Conservation (phyloP, 2,888 invertebrate species). For the Clitarchus hookeri region DNA sequence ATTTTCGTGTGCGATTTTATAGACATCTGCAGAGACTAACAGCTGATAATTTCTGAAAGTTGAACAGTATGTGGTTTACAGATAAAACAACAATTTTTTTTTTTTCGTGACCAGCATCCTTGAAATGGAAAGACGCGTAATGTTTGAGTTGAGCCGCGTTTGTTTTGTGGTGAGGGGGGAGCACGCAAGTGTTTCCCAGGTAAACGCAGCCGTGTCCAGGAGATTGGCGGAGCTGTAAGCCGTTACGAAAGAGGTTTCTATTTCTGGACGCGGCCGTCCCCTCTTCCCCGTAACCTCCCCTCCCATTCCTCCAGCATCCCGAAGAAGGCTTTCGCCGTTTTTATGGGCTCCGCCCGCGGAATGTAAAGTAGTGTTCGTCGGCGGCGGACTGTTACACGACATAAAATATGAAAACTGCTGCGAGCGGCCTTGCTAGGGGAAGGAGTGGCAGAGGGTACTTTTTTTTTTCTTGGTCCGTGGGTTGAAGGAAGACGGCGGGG, state of each 20-base stretch:
- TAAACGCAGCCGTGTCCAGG: not conserved
- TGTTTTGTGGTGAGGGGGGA: no score
- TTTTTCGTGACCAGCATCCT: no score
- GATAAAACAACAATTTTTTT: no score
- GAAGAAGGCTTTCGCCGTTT: not conserved
- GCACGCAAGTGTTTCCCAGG: not conserved
- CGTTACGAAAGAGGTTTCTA: not conserved
- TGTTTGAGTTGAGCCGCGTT: no score
- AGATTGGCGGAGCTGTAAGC: not conserved
- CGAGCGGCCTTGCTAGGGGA: not conserved
- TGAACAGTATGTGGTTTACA: no score
- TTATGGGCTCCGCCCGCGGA: not conserved
- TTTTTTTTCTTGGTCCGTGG: not conserved
- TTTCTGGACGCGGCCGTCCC: not conserved
- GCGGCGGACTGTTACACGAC: not conserved
- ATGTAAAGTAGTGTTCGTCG: constrained; percentile 1
- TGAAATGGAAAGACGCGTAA: no score
- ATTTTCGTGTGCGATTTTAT: no score
- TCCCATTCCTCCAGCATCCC: no score
- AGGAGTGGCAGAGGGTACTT: not conserved
- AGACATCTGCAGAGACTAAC: no score
- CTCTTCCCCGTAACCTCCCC: not conserved
- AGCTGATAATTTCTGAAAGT: no score
- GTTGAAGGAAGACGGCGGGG: not conserved
- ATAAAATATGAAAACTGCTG: not conserved